Evolutionary conservation across 2,888 invertebrate species (phyloP).

Genomic region (Papilio demoleus): DNA sequence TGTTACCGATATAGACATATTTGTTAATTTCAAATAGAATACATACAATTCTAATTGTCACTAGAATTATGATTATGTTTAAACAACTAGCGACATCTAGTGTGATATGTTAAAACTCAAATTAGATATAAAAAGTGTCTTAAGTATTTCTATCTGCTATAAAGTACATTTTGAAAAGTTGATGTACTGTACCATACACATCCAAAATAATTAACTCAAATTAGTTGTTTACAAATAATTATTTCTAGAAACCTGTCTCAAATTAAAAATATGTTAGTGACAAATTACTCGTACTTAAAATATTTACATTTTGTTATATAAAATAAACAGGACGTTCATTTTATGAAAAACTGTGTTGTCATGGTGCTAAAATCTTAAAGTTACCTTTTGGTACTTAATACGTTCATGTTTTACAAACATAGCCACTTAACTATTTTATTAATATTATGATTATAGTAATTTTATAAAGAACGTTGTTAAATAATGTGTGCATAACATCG

Average conservation of each 20-base stretch:
- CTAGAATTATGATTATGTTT: no score
- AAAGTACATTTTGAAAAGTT: no score
- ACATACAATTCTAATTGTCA: no score
- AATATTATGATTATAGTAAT: constrained; percentile 3
- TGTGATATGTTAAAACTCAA: no score
- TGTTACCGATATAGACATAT: no score
- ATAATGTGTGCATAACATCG: background rate
- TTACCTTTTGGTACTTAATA: constrained; percentile 26
- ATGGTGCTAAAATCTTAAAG: constrained; percentile 29
- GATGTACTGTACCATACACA: no score
- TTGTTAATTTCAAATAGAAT: no score
- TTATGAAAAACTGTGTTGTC: constrained; percentile 2
- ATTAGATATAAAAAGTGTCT: no score
- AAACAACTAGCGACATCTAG: background rate
- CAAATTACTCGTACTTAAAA: background rate
- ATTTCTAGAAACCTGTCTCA: constrained; percentile 8
- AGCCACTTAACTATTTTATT: background rate
- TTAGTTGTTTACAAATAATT: no score
- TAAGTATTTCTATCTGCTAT: no score
- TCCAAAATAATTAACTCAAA: no score
- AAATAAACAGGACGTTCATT: constrained; percentile 12
- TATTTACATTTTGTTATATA: constrained; percentile 14
- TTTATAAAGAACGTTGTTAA: background rate
- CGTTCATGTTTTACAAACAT: background rate
- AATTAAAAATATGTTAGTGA: background rate